Conservation (phyloP, 2,888 invertebrate species). For the Cephus runcator region DNA sequence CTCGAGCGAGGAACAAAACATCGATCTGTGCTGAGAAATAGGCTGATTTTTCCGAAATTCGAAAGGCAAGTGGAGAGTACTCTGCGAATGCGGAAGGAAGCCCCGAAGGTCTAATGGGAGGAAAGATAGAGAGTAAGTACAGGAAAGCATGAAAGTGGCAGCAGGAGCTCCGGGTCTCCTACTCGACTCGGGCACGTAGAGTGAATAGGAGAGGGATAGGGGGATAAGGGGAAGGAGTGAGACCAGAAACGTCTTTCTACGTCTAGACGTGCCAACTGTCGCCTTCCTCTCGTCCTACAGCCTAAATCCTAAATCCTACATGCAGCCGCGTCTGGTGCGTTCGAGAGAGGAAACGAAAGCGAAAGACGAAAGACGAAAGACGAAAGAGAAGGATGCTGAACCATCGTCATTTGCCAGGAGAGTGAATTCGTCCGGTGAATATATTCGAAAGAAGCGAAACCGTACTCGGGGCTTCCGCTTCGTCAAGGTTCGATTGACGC, state of each 20-base stretch:
- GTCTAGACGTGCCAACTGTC: too few species aligned
- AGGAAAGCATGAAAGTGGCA: too few species aligned
- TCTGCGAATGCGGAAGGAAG: conserved; percentile 26
- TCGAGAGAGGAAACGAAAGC: background rate
- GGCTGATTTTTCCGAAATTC: too few species aligned
- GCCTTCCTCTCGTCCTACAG: too few species aligned
- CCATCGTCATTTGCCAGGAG: conserved; percentile 32
- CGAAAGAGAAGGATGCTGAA: conserved; percentile 9
- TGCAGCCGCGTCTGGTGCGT: too few species aligned
- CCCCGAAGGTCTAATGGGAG: conserved; percentile 42
- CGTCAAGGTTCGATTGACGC: conserved; percentile 50
- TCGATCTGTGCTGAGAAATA: too few species aligned
- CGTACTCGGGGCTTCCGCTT: conserved; percentile 42
- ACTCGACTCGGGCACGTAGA: too few species aligned
- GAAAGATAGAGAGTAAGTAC: conserved; percentile 34
- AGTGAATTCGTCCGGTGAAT: conserved; percentile 24
- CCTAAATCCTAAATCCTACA: too few species aligned
- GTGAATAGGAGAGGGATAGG: conserved; percentile 21
- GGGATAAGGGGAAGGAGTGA: too few species aligned
- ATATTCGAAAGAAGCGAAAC: conserved; percentile 31
- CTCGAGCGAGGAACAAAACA: background rate
- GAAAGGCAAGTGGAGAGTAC: too few species aligned
- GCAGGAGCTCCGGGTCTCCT: background rate
- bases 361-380: background rate
- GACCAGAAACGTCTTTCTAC: too few species aligned